Base-by-base conservation (phyloP, 1,140 invertebrate species). In the Panulirus ornatus region DNA sequence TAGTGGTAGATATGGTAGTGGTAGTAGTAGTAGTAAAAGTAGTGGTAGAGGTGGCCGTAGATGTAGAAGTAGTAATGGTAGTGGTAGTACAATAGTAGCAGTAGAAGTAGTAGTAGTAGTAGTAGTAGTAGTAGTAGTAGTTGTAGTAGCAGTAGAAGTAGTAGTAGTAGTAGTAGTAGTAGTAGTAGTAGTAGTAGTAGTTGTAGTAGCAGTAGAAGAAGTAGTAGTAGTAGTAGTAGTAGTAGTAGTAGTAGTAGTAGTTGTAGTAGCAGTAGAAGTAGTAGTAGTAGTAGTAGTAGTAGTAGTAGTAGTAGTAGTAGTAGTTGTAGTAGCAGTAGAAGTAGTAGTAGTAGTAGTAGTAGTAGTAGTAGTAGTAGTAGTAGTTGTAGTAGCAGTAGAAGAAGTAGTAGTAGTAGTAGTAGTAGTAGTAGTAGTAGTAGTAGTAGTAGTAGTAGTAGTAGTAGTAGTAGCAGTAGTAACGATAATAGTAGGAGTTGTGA, bases 221-320 rank as follows among this genome's bases (percentile, higher is more conserved):
- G 47, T 82, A 36, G 22, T 82, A 36, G 54, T 63, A 36, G 54
- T 34, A 5, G 38, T 51, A 82, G 34, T 63, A 63, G 36, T 58
- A 30, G 36, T 58, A 63, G 38, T 40, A 40, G 34, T 76, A 40
- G 36, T 76, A 76, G 38, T 14, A 51, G 42, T 79, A 79, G 42
- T 51, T 47, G 76, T 51, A 51, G 30, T 27, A 51, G 76, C 47
- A 51, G 76, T 79, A 51, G 34, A 66, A 27, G 38, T 66, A 42
- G 51, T 70, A 27, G 27, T 70, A 66, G 54, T 83, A 38, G 34
- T 83, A n/a, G 34, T 83, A 38, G 81, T 63, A 38, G 51, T 83
- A 2, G 81, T 83, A 66, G 54, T 63, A 83, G 36, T n/a, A 42
- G 8, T 30, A 83, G 78, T 81, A 81, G 34, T 58, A 58, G 78